phyloP scores from a whole-genome alignment of 2,888 invertebrate species.

The Dioctria linearis region DNA sequence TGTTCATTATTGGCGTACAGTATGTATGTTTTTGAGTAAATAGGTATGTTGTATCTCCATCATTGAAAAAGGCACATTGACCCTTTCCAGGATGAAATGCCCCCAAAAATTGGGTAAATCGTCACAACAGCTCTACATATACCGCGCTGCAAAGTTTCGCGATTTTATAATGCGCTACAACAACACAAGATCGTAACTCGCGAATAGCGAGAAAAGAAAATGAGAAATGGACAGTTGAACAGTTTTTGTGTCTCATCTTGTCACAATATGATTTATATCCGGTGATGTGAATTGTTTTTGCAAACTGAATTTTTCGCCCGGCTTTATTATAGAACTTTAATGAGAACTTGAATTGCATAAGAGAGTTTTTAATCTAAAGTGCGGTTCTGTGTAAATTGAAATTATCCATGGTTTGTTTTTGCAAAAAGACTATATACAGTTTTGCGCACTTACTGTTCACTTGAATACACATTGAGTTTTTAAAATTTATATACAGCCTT shows the following conservation, averaged over 20 bases:
- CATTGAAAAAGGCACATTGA: constrained; percentile 32
- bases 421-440: too few species aligned
- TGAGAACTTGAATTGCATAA: not conserved
- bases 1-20: not conserved
- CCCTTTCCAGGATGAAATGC: constrained; percentile 29
- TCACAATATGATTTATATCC: constrained; percentile 35
- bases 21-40: too few species aligned
- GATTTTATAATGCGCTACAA: not conserved
- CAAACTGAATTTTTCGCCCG: not conserved
- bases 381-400: too few species aligned
- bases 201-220: not conserved
- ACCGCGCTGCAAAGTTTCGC: not conserved
- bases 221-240: constrained; percentile 9
- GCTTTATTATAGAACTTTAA: constrained; percentile 1
- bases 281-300: not conserved
- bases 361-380: not conserved
- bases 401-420: too few species aligned
- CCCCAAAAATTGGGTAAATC: constrained; percentile 14
- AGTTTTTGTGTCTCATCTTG: constrained; percentile 16
- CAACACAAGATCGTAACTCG: not conserved
- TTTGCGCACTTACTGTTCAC: too few species aligned
- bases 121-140: constrained; percentile 6
- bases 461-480: too few species aligned
- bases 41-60: not conserved
- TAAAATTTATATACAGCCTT: too few species aligned